Percentiles rank a stretch among this genome's conserved stretches.
Conservation (phyloP, 2,888 invertebrate species). For the Yponomeuta evonymella region DNA sequence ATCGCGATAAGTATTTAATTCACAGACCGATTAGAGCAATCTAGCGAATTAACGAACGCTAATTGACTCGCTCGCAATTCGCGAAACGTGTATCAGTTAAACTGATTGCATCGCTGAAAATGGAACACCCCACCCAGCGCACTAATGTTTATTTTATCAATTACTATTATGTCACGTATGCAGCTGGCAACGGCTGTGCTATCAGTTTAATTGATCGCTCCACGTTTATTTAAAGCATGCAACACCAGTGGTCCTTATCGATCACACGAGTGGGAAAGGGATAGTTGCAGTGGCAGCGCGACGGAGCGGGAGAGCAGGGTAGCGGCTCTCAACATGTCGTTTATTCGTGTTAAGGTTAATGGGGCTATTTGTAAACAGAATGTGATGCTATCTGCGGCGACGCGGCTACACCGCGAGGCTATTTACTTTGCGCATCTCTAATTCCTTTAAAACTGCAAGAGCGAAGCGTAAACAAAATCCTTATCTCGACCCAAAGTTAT, state of each 20-base stretch:
- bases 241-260: slow-evolving; percentile 22
- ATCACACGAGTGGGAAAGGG: slow-evolving; percentile 16
- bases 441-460: slow-evolving; percentile 7
- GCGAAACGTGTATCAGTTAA: slow-evolving; percentile 4
- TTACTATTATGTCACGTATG: slow-evolving; percentile 55
- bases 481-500: background rate
- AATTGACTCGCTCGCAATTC: background rate
- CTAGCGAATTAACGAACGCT: background rate
- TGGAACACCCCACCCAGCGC: slow-evolving; percentile 22
- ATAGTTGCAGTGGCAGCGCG: background rate
- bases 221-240: slow-evolving; percentile 43
- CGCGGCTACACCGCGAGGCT: slow-evolving; percentile 21
- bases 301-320: slow-evolving; percentile 9
- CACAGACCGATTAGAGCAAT: background rate
- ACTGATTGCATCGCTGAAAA: slow-evolving; percentile 2
- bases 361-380: slow-evolving; percentile 63
- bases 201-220: slow-evolving; percentile 57
- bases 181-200: slow-evolving; percentile 31
- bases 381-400: slow-evolving; percentile 53
- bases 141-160: slow-evolving; percentile 50
- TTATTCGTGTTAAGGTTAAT: slow-evolving; percentile 65
- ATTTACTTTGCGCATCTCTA: slow-evolving; percentile 10
- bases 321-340: slow-evolving; percentile 31
- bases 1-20: background rate
- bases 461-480: background rate